These are phyloP conservation scores for Smutsia temminckii DNA, from an alignment of 2,797 vertebrate species.

Conservation along the genomic window DNA sequence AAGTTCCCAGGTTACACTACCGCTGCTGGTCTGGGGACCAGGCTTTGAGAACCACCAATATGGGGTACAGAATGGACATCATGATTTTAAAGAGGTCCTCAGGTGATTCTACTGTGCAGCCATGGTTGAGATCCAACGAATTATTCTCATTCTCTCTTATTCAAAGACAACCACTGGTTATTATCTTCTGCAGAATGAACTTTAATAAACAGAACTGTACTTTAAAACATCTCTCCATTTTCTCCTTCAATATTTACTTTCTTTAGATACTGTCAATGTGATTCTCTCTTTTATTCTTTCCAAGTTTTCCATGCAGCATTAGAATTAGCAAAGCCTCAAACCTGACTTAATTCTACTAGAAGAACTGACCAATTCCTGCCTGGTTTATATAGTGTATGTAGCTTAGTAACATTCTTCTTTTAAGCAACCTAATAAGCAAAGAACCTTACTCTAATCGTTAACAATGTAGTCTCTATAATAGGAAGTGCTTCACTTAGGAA, in stretches of 20 bases:
- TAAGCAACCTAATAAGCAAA: slow-evolving; percentile 43
- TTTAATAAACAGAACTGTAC: slow-evolving; percentile 30
- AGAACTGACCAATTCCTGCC: slow-evolving; percentile 16
- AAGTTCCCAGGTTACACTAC: neutral
- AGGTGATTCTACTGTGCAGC: neutral
- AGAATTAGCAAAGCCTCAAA: slow-evolving; percentile 38
- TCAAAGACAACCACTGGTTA: neutral
- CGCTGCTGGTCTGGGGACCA: neutral
- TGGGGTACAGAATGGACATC: neutral
- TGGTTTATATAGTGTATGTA: neutral
- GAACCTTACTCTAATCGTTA: slow-evolving; percentile 7
- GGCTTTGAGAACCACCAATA: slow-evolving; percentile 30
- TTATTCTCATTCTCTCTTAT: slow-evolving; percentile 17
- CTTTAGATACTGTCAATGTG: slow-evolving; percentile 19
- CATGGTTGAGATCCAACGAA: slow-evolving; percentile 6
- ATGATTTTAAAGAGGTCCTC: neutral
- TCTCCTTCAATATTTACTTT: slow-evolving; percentile 59
- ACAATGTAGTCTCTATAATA: slow-evolving; percentile 12
- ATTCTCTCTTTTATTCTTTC: slow-evolving; percentile 20
- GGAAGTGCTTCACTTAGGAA: slow-evolving; percentile 5
- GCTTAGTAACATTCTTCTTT: slow-evolving; percentile 26
- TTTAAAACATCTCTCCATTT: slow-evolving; percentile 30
- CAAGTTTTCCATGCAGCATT: slow-evolving; percentile 27
- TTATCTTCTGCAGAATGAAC: slow-evolving; percentile 43
- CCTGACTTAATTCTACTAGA: slow-evolving; percentile 16